phyloP scores from a whole-genome alignment of 2,113 vertebrate species.

The Nyctibius bracteatus region DNA sequence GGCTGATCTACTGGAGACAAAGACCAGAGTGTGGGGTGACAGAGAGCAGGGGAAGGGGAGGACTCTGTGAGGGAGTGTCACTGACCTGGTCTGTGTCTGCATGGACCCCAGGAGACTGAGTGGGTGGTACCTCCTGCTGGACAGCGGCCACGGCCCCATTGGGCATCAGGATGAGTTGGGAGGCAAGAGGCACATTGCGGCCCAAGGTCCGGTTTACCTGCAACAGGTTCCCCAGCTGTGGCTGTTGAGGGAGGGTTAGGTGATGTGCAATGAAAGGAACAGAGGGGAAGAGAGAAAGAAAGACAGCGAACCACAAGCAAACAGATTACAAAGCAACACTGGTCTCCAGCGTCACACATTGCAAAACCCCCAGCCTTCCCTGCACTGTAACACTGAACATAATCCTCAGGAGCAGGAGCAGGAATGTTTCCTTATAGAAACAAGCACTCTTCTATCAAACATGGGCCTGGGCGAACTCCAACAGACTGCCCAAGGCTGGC shows the following conservation, averaged over 20 bases:
- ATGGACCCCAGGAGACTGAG: constrained; percentile 79
- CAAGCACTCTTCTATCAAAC: not conserved
- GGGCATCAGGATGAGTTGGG: constrained; percentile 98
- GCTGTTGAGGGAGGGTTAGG: constrained; percentile 68
- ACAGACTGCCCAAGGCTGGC: not conserved
- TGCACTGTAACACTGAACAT: not conserved
- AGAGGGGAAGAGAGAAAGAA: constrained; percentile 36
- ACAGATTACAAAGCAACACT: constrained; percentile 30
- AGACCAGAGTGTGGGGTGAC: not conserved
- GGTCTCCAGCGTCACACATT: not conserved
- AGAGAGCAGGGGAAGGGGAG: not conserved
- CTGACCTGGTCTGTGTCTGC: constrained; percentile 92
- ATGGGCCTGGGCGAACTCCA: not conserved
- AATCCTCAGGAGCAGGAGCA: not conserved
- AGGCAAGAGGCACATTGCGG: constrained; percentile 87
- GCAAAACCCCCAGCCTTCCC: not conserved
- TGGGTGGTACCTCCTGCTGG: constrained; percentile 84
- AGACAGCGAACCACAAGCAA: constrained; percentile 62
- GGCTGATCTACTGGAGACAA: not conserved
- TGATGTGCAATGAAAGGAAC: constrained; percentile 4
- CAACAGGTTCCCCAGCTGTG: constrained; percentile 82
- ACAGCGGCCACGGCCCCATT: constrained; percentile 92
- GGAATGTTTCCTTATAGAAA: not conserved
- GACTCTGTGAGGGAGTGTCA: not conserved
- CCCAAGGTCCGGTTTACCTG: constrained; percentile 83